A percentile compares a stretch with the other conserved stretches of the same genome.
phyloP scores from a whole-genome alignment of 1,140 invertebrate species.

The Brevipalpus yothersi region DNA sequence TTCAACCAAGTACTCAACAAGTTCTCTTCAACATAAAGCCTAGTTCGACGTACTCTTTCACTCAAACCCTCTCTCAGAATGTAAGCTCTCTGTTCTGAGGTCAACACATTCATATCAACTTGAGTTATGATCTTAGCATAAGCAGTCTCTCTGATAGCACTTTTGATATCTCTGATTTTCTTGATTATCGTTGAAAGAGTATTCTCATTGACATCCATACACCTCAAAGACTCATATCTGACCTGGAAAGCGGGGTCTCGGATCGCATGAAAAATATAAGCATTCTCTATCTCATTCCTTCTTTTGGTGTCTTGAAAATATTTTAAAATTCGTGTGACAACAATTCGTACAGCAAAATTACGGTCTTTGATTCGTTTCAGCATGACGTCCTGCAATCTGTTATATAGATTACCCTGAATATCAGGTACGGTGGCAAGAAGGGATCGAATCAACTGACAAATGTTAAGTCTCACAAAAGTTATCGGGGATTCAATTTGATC shows the following conservation, averaged over 20 bases:
- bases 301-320: neutral
- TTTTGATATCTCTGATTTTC: conserved; percentile 3
- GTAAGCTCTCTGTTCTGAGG: neutral
- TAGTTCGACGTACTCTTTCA: neutral
- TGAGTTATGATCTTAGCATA: neutral
- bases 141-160: conserved; percentile 1
- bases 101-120: neutral
- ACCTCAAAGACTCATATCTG: neutral
- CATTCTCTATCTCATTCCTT: neutral
- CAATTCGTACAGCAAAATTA: neutral
- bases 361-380: neutral
- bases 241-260: neutral
- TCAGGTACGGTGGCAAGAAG: neutral
- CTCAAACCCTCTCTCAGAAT: conserved; percentile 1
- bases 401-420: neutral
- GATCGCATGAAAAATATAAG: neutral
- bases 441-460: neutral
- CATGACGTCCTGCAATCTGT: neutral
- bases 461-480: neutral
- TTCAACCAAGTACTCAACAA: neutral
- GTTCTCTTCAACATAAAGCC: neutral
- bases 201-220: neutral
- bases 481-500: neutral
- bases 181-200: neutral
- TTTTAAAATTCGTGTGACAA: neutral